phyloP scores from a whole-genome alignment of 2,888 invertebrate species.

The Pachymerium ferrugineum region DNA sequence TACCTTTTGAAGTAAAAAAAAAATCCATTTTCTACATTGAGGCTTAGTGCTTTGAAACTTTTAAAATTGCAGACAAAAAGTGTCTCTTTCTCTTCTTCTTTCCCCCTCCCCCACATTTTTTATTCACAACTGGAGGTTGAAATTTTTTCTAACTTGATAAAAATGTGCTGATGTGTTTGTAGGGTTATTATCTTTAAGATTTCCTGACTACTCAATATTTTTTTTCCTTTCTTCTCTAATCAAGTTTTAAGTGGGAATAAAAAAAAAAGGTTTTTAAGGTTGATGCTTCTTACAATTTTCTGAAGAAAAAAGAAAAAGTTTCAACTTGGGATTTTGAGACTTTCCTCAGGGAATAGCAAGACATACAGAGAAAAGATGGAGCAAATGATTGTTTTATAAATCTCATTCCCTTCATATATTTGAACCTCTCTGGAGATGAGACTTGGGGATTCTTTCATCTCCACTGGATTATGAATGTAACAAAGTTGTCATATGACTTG shows the following conservation, averaged over 20 bases:
- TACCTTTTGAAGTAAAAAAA: background rate
- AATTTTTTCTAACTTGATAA: background rate
- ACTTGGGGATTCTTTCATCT: background rate
- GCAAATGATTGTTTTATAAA: background rate
- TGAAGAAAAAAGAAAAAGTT: no score
- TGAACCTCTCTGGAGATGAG: background rate
- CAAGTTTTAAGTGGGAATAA: no score
- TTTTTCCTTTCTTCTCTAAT: no score
- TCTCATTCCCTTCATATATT: background rate
- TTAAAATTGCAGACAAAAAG: slow-evolving; percentile 6
- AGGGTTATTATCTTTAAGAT: no score
- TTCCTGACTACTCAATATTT: no score
- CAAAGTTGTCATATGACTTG: background rate
- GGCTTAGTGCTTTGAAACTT: slow-evolving; percentile 18
- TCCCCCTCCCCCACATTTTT: background rate
- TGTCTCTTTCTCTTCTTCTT: background rate
- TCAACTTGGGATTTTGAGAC: no score
- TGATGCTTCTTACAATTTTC: no score
- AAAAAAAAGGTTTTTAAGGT: no score
- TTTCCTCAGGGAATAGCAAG: no score
- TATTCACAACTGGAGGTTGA: no score
- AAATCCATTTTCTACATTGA: slow-evolving; percentile 9
- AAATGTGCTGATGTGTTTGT: no score
- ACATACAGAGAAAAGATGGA: background rate
- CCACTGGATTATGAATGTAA: background rate